A percentile compares a stretch with the other conserved stretches of the same genome.
phyloP scores from a whole-genome alignment of 2,888 invertebrate species.

The Anthophora plumipes region DNA sequence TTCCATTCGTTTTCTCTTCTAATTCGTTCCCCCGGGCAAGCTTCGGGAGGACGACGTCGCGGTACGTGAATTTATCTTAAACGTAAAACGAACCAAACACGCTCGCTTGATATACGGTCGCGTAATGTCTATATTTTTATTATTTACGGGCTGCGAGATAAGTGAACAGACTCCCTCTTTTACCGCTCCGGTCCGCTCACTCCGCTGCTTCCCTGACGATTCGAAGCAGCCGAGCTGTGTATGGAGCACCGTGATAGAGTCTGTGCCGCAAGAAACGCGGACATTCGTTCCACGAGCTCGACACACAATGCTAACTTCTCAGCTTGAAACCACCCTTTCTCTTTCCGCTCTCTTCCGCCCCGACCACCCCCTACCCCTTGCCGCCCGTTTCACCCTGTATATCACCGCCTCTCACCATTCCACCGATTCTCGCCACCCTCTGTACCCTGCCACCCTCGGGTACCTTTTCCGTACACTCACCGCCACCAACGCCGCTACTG shows the following conservation, averaged over 20 bases:
- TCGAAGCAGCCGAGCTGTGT: conserved; percentile 57
- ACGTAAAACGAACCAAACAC: conserved; percentile 78
- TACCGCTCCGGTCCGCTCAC: conserved; percentile 45
- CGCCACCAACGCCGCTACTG: conserved; percentile 56
- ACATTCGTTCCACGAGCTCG: conserved; percentile 76
- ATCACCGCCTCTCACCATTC: conserved; percentile 24
- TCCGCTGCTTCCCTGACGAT: conserved; percentile 28
- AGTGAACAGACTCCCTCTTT: conserved; percentile 74
- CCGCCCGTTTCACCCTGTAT: conserved; percentile 1
- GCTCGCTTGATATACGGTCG: conserved; percentile 79
- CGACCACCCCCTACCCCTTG: not conserved
- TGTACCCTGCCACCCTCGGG: conserved; percentile 1
- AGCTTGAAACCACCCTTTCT: conserved; percentile 64
- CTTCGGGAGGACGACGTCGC: conserved; percentile 49
- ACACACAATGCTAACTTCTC: conserved; percentile 76
- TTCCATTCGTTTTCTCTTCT: conserved; percentile 60
- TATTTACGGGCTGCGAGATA: conserved; percentile 84
- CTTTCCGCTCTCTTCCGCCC: conserved; percentile 16
- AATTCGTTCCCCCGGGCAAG: conserved; percentile 68
- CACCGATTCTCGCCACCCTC: conserved; percentile 29
- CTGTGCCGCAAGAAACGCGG: conserved; percentile 78
- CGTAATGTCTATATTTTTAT: conserved; percentile 84
- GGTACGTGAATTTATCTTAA: conserved; percentile 77
- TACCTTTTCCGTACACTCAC: conserved; percentile 48
- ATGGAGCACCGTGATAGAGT: conserved; percentile 78